Base-by-base conservation (phyloP, 2,797 vertebrate species). In the Acanthurus lineatus region DNA sequence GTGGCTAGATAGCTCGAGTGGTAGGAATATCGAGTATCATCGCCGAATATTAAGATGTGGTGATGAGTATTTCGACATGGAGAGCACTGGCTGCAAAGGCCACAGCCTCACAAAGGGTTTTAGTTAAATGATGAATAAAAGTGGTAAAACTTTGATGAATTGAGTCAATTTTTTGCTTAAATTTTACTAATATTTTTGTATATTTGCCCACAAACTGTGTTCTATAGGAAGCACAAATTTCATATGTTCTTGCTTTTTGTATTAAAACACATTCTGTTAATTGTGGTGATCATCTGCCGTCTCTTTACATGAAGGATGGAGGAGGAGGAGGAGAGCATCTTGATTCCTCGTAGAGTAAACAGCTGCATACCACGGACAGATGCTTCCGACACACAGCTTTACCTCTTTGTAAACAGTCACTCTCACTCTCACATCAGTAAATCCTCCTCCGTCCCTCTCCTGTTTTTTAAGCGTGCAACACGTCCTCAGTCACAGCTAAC, bases 331-430 rank as follows among this genome's bases (percentile, higher is more conserved):
- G 25, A 60, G 62, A 79, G 77, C 81, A 9, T 86, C 71, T 64
- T 47, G 52, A 78, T 48, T 73, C 71, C 80, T 78, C 53, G 2
- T 40, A 74, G 72, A 79, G 73, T 76, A 82, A 91, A 89, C 35
- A 45, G 11, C 76, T 69, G 79, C 88, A 90, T 86, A 86, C 88
- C 87, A 71, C 60, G 73, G 72, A 65, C 87, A 81, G 81, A 86
- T 82, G 87, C 87, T 77, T 80, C 48, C 73, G 81, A 80, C 84
- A 79, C 82, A 77, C 69, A 56, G 45, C 80, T 70, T 74, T 0
- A 65, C 73, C 59, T 79, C 77, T 69, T 74, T 81, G 83, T 84
- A 82, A 89, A 87, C 79, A 84, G 57, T 75, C 66, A 0, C 66
- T 62, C 65, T 76, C 63, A 69, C 60, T 70, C 61, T 76, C 28